phyloP scores from a whole-genome alignment of 2,797 vertebrate species.

The Denticeps clupeoides region DNA sequence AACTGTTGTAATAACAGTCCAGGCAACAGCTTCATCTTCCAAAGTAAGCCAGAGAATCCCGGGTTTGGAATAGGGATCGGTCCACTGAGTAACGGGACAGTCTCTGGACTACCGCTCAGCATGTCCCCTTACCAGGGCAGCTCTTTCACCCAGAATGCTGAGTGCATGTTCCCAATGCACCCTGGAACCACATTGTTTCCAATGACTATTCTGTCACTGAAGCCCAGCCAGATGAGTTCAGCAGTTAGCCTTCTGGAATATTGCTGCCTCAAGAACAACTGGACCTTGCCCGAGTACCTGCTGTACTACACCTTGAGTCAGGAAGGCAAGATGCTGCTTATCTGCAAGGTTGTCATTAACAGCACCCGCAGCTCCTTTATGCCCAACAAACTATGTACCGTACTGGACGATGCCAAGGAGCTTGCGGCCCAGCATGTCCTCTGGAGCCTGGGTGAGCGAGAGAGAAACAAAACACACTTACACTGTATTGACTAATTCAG shows the following conservation, averaged over 20 bases:
- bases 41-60: slow-evolving; percentile 55
- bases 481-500: too few relatives aligned
- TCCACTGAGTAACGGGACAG: slow-evolving; percentile 26
- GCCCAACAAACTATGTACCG: slow-evolving; percentile 75
- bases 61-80: too few relatives aligned
- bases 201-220: slow-evolving; percentile 70
- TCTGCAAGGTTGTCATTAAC: slow-evolving; percentile 70
- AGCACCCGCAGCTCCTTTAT: slow-evolving; percentile 64
- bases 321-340: slow-evolving; percentile 63
- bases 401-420: slow-evolving; percentile 82
- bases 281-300: slow-evolving; percentile 77
- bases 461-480: slow-evolving; percentile 5
- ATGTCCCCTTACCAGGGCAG: slow-evolving; percentile 50
- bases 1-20: too few relatives aligned
- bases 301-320: slow-evolving; percentile 73
- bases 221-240: slow-evolving; percentile 73
- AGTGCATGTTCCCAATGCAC: slow-evolving; percentile 62
- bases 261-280: slow-evolving; percentile 77
- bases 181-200: slow-evolving; percentile 70
- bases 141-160: slow-evolving; percentile 55
- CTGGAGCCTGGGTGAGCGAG: slow-evolving; percentile 66
- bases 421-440: slow-evolving; percentile 78
- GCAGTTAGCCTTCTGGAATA: slow-evolving; percentile 80
- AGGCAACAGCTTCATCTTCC: too few relatives aligned
- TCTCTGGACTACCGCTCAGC: slow-evolving; percentile 41